Conservation (phyloP, 2,113 vertebrate species). For the Solea solea region DNA sequence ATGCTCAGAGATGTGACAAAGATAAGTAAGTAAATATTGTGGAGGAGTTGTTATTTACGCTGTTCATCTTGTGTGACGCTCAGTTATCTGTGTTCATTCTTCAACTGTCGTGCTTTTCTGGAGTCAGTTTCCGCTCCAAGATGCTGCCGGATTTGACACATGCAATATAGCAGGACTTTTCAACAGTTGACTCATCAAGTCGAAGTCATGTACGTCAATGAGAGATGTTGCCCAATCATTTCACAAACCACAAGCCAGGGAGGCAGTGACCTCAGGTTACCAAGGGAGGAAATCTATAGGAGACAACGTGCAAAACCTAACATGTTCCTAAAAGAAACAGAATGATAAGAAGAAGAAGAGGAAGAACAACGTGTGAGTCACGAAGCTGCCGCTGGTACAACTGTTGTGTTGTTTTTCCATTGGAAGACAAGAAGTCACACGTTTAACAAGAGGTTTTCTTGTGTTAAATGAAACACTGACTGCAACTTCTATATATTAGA, state of each 20-base stretch:
- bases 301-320: background rate
- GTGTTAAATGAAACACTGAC: background rate
- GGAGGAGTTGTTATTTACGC: too few relatives aligned
- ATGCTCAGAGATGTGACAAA: too few relatives aligned
- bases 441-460: background rate
- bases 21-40: too few relatives aligned
- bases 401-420: background rate
- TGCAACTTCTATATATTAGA: too few relatives aligned
- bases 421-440: background rate
- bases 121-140: conserved; percentile 4
- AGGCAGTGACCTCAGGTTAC: conserved; percentile 62
- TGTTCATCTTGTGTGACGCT: background rate
- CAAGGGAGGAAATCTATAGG: conserved; percentile 13
- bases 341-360: conserved; percentile 35
- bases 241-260: conserved; percentile 71
- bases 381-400: conserved; percentile 2
- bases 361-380: conserved; percentile 47
- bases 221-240: conserved; percentile 69
- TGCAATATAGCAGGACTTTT: conserved; percentile 38
- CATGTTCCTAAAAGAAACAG: conserved; percentile 42
- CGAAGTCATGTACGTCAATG: conserved; percentile 72
- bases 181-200: conserved; percentile 69
- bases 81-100: background rate
- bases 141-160: conserved; percentile 23
- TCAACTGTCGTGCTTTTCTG: conserved; percentile 9